phyloP scores from a whole-genome alignment of 2,113 vertebrate species.

The Centropus unirufus region DNA sequence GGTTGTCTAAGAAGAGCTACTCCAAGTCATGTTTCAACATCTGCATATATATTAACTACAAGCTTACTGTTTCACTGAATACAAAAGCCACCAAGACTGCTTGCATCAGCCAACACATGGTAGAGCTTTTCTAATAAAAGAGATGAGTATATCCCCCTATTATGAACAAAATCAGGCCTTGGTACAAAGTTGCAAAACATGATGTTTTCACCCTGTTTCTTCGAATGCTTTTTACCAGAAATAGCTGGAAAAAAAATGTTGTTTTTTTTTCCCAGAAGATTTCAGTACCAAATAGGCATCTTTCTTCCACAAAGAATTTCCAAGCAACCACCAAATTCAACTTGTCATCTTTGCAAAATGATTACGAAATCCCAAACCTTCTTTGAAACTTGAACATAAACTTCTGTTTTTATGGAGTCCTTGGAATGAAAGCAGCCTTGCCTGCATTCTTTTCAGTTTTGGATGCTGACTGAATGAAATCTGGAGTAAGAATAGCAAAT shows the following conservation, averaged over 20 bases:
- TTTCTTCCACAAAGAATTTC: background rate
- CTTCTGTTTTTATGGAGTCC: background rate
- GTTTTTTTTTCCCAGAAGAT: background rate
- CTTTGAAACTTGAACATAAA: background rate
- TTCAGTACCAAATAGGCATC: background rate
- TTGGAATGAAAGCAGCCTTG: background rate
- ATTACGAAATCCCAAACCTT: background rate
- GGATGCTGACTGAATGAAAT: background rate
- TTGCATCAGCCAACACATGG: background rate
- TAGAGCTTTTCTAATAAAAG: background rate
- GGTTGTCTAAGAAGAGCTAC: background rate
- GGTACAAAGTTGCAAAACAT: background rate
- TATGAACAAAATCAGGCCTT: background rate
- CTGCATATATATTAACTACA: background rate
- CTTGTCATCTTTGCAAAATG: background rate
- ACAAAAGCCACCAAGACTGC: background rate
- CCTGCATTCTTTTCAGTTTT: background rate
- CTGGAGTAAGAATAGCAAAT: background rate
- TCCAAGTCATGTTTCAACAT: background rate
- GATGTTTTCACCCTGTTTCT: background rate
- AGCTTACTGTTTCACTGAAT: background rate
- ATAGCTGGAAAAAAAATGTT: background rate
- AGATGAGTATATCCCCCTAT: background rate
- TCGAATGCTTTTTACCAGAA: background rate
- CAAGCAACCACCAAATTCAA: background rate